phyloP scores from a whole-genome alignment of 2,113 vertebrate genomes.

The Cyphomyrus discorhynchus region DNA sequence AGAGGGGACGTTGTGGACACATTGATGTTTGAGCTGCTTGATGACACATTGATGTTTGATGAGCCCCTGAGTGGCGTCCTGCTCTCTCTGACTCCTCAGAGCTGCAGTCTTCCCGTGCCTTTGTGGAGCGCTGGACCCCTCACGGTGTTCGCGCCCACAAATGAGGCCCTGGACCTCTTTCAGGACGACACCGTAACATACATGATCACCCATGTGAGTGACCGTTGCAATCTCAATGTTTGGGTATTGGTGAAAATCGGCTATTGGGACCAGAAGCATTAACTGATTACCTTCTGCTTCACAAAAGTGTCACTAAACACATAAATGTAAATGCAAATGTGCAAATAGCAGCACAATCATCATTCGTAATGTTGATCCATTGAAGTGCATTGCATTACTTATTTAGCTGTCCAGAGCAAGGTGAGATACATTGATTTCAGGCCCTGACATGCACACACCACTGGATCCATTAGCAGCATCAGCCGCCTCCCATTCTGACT shows the following conservation, averaged over 20 bases:
- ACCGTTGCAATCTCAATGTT: neutral
- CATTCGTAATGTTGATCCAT: neutral
- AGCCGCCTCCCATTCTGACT: neutral
- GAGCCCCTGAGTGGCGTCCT: neutral
- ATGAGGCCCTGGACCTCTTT: conserved; percentile 75
- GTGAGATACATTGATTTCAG: too few species aligned
- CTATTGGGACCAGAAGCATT: neutral
- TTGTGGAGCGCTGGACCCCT: conserved; percentile 74
- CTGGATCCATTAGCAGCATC: neutral
- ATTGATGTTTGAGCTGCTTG: neutral
- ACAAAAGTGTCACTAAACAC: neutral
- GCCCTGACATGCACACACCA: neutral
- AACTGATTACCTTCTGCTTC: neutral
- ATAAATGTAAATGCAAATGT: neutral
- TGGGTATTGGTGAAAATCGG: neutral
- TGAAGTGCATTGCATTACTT: neutral
- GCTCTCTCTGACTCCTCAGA: conserved; percentile 53
- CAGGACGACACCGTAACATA: conserved; percentile 86
- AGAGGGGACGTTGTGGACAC: neutral
- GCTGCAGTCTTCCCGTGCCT: conserved; percentile 73
- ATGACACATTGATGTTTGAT: too few species aligned
- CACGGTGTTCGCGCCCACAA: conserved; percentile 85
- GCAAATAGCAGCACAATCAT: neutral
- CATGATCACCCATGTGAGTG: conserved; percentile 77
- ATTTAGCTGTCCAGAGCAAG: too few species aligned